Conservation (phyloP, 2,888 invertebrate genomes). For the Catocala sponsa region DNA sequence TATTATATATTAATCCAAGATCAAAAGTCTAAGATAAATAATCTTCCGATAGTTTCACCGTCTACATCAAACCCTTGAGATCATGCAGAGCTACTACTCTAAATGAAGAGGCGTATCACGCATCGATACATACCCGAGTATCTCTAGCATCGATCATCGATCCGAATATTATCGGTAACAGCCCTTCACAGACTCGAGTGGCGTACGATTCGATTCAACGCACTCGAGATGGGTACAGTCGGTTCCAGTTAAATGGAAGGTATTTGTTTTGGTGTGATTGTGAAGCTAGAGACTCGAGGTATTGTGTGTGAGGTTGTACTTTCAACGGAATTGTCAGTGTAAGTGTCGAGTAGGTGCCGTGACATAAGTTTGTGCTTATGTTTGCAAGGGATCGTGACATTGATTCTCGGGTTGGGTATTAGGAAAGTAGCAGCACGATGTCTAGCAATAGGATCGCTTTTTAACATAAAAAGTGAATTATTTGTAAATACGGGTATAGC, state of each 20-base stretch:
- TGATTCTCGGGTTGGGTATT: no score
- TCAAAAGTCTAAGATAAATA: no score
- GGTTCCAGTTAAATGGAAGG: neutral
- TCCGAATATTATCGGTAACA: constrained; percentile 58
- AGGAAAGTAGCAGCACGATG: no score
- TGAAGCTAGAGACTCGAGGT: neutral
- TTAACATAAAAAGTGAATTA: no score
- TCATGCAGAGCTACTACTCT: constrained; percentile 12
- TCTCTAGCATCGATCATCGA: constrained; percentile 47
- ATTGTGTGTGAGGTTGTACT: neutral
- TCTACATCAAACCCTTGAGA: constrained; percentile 7
- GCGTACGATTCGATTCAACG: constrained; percentile 23
- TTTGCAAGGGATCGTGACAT: no score
- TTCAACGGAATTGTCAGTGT: no score
- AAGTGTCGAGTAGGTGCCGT: no score
- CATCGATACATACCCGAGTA: constrained; percentile 57
- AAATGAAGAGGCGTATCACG: constrained; percentile 60
- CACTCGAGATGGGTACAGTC: constrained; percentile 1
- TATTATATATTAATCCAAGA: no score
- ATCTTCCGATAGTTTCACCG: neutral
- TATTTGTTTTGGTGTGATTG: constrained; percentile 5
- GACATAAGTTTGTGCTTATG: no score
- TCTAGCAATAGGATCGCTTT: no score
- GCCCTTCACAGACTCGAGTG: constrained; percentile 46
- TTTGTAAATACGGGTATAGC: no score